These are phyloP conservation scores for Pegoplata infirma DNA, from an alignment of 2,888 invertebrate species.

Conservation along the genomic window DNA sequence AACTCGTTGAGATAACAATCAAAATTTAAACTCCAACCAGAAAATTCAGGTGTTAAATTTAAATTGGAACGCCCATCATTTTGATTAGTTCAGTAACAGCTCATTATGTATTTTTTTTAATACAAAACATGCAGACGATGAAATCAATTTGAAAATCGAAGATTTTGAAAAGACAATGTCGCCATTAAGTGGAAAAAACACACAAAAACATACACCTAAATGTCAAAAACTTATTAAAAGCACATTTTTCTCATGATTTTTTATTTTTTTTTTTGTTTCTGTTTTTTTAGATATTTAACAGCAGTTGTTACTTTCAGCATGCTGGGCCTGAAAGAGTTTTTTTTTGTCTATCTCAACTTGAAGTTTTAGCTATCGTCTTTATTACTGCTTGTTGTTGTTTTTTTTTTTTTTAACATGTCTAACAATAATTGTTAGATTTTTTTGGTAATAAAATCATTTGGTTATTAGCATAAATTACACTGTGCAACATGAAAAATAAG, in stretches of 20 bases:
- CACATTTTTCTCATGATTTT: conserved; percentile 12
- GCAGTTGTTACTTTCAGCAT: no score
- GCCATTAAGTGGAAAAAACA: neutral
- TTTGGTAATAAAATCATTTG: neutral
- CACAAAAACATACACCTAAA: neutral
- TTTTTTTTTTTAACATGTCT: neutral
- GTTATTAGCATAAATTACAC: neutral
- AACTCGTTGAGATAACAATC: neutral
- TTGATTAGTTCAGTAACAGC: conserved; percentile 1
- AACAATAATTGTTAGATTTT: neutral
- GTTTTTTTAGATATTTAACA: no score
- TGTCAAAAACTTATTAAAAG: conserved; percentile 19
- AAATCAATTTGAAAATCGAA: conserved; percentile 12
- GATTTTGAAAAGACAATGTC: conserved; percentile 7
- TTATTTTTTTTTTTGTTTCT: conserved; percentile 1
- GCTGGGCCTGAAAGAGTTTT: no score
- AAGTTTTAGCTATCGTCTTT: neutral
- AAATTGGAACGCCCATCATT: neutral
- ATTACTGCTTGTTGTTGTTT: neutral
- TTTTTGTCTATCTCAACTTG: neutral
- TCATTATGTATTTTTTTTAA: no score
- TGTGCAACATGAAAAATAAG: no score
- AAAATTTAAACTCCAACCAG: neutral
- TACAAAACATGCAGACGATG: no score
- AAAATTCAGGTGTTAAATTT: conserved; percentile 20